Evolutionary conservation across 2,888 invertebrate genomes (phyloP), one percentile per base, ranked within the genome.

Genomic region (Apamea crenata): DNA sequence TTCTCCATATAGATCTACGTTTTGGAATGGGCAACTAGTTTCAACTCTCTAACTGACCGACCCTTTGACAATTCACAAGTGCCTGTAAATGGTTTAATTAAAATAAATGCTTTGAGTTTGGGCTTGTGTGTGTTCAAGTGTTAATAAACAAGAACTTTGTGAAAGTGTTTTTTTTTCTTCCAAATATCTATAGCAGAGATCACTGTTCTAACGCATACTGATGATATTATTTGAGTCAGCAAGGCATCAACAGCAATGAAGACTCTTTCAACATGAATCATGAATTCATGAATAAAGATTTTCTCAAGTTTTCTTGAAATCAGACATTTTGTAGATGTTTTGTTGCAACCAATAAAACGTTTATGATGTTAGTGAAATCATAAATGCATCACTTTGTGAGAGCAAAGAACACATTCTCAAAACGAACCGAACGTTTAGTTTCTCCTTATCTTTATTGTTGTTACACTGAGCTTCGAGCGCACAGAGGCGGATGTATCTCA

Each of bases 401-500:
- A 32, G 18, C 21, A 44, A 68, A 68, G 21, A 50, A 69, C 29
- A 8, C 14, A 69, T 21, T 63, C 18, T 72, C 40, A 65, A 72
- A 72, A 67, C 56, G 53, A 79, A 78, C 56, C 63, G 66, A 44
- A 71, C 70, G 65, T 78, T 76, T 74, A 56, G 71, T 81, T 79
- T 79, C 81, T 69, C 50, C 83, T 78, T 85, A 85, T 87, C 82
- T 88, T 83, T 85, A 86, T 84, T 84, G 82, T 84, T 84, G 74
- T 72, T 74, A 70, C 76, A 73, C 63, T 80, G 72, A 83, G 69
- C 72, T 82, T 73, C 68, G 78, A 68, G 47, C 75, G 75, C 66
- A 80, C 78, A 71, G 83, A 90, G 81, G 76, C 84, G 86, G 79
- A 87, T 89, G 85, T 86, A 87, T 84, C 77, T 75, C 84, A 81